Conservation (phyloP, 1,140 invertebrate species). For the Diorhabda elongata region DNA sequence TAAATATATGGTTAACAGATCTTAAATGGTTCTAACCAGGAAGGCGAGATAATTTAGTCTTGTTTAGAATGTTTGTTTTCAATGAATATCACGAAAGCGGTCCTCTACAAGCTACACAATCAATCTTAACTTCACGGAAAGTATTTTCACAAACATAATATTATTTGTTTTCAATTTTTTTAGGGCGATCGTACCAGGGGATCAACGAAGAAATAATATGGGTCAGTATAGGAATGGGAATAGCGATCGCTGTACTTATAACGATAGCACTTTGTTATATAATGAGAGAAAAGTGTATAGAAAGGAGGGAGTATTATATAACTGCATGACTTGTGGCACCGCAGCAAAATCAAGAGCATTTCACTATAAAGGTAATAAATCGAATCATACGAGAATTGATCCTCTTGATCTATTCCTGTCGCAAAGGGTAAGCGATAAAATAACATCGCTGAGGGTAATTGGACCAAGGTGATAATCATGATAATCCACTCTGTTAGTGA, state of each 20-base stretch:
- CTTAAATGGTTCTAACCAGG: too few relatives aligned
- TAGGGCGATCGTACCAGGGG: constrained; percentile 70
- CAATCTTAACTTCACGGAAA: not conserved
- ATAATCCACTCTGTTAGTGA: too few relatives aligned
- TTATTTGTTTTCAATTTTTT: constrained; percentile 28
- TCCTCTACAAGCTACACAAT: not conserved
- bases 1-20: too few relatives aligned
- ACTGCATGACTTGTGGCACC: constrained; percentile 57
- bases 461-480: too few relatives aligned
- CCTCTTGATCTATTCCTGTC: too few relatives aligned
- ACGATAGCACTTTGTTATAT: constrained; percentile 77
- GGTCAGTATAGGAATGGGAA: constrained; percentile 80
- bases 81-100: not conserved
- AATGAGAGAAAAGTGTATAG: constrained; percentile 71
- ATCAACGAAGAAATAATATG: constrained; percentile 83
- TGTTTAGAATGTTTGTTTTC: not conserved
- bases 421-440: too few relatives aligned
- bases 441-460: too few relatives aligned
- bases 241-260: constrained; percentile 74
- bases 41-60: too few relatives aligned
- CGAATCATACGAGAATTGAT: too few relatives aligned
- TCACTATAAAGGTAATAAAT: not conserved
- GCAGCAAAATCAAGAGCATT: not conserved
- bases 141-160: not conserved
- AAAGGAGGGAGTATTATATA: constrained; percentile 65